Base-by-base conservation (phyloP, 92 coral and sea anemone genomes). In the Umimayanthus kanabou region DNA sequence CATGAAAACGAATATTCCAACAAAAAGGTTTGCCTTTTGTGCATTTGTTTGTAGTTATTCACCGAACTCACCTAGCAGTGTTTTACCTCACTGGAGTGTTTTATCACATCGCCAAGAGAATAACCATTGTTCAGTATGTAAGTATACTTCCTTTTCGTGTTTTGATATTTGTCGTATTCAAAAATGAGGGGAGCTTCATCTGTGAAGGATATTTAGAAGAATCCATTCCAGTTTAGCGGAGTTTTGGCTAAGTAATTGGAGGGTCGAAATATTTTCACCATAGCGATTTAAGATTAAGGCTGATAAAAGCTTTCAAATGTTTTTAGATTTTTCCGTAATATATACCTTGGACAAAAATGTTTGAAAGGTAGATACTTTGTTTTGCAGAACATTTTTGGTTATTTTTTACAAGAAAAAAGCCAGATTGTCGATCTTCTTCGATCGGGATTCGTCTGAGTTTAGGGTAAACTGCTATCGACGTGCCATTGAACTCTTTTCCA, bases 101-200 rank as follows among this genome's bases (percentile, higher is more conserved):
- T 71, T 97, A 97, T 90, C 97, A 97, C 80, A 88, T 97, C 76
- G 98, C 99, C 16, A 97, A 95, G 82, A 89, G 99, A 73, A 15
- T 97, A 26, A 91, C 99, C 11, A 92, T 93, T 83, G 79, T 97
- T 82, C 98, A 91, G 80, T 97, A 97, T 92, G 99, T 97, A 88
- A 95, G 99, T 92, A 33, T 33, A 83, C 43, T 6, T 13, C 2
- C 4, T 16, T 80, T 45, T 70, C 33, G 15, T 20, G 43, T 71
- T 37, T 28, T 39, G 26, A 40, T 18, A 6, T 15, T 69, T 11
- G 26, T 57, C 23, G 5, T 57, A 22, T 5, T 15, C 23, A 57
- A 57, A 57, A 9, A 15, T 14, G 11, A 20, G 6, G n/a, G 69
- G 69, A 61, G 69, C n/a, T 23, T 61, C 4, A 61, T 25, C 69